Conservation (phyloP, 2,797 vertebrate species). For the Trichosurus vulpecula region DNA sequence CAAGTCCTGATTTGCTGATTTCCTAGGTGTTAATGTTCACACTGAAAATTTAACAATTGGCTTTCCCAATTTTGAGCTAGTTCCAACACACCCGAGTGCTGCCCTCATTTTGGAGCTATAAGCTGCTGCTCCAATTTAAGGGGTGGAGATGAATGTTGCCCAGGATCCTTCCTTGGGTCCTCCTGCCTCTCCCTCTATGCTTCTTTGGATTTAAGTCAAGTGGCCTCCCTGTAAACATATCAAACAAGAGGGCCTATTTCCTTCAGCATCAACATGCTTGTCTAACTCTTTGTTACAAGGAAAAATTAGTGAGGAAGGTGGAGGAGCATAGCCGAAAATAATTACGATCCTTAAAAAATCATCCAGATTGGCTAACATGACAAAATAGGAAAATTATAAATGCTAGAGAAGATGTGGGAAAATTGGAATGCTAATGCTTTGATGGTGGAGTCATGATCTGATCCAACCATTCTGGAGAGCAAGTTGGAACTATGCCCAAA, state of each 20-base stretch:
- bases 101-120: background rate
- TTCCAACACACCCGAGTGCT: background rate
- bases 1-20: background rate
- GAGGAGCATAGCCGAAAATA: background rate
- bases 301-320: background rate
- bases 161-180: background rate
- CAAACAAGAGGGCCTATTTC: background rate
- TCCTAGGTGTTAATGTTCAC: background rate
- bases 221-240: background rate
- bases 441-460: no score
- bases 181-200: background rate
- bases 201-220: background rate
- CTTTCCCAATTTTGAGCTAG: background rate
- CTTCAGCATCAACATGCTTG: background rate
- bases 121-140: background rate
- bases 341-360: background rate
- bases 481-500: no score
- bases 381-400: no score
- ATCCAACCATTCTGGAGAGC: no score
- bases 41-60: background rate
- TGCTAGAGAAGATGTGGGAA: no score
- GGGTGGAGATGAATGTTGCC: background rate
- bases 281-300: background rate
- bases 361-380: background rate
- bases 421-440: no score